These are phyloP conservation scores for Anser brachyrhynchus DNA, from an alignment of 2,113 vertebrate genomes.

Conservation along the genomic window DNA sequence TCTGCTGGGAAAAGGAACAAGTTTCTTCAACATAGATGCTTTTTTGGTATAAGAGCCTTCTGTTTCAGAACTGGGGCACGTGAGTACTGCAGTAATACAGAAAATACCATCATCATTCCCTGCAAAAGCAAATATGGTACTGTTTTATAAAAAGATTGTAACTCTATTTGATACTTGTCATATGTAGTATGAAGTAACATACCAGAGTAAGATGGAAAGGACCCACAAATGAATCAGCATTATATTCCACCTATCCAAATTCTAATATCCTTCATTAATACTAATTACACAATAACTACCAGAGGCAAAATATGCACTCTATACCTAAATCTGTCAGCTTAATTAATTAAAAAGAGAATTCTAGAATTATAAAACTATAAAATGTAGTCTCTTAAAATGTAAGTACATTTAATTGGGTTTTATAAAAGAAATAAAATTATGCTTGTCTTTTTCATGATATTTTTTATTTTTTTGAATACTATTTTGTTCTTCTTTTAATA, in stretches of 20 bases:
- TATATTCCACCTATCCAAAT: slow-evolving; percentile 80
- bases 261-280: slow-evolving; percentile 86
- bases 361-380: slow-evolving; percentile 85
- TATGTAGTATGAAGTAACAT: not conserved
- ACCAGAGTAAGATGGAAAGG: not conserved
- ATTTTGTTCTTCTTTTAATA: slow-evolving; percentile 29
- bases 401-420: slow-evolving; percentile 61
- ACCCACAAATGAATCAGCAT: slow-evolving; percentile 34
- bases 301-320: slow-evolving; percentile 84
- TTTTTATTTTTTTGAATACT: slow-evolving; percentile 65
- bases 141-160: not conserved
- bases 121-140: not conserved
- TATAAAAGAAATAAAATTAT: slow-evolving; percentile 57
- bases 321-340: slow-evolving; percentile 85
- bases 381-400: slow-evolving; percentile 75
- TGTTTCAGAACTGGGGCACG: not conserved
- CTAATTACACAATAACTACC: slow-evolving; percentile 82
- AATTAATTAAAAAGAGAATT: slow-evolving; percentile 91
- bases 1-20: not conserved
- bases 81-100: not conserved
- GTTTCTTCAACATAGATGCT: not conserved
- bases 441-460: slow-evolving; percentile 50
- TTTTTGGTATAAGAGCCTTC: not conserved
- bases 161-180: not conserved
- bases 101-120: not conserved